These are phyloP conservation scores for Drosophila percnosoma DNA, from an alignment of 2,888 invertebrate species.

Conservation along the genomic window DNA sequence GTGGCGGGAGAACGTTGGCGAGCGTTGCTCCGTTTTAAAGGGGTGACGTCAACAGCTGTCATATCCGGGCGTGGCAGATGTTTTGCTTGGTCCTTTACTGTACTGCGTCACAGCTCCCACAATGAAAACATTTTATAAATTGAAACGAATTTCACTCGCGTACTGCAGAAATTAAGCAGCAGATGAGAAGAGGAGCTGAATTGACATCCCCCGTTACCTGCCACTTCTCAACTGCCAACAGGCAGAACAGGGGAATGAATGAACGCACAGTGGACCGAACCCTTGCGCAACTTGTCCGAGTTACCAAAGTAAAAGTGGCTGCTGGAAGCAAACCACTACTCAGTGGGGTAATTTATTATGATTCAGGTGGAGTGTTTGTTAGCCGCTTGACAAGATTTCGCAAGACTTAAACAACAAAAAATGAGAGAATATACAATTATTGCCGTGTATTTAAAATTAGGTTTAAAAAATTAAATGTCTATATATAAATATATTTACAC, in stretches of 20 bases:
- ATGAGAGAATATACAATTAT: background rate
- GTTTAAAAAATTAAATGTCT: background rate
- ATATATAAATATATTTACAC: too few relatives aligned
- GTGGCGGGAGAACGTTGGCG: background rate
- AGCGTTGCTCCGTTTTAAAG: background rate
- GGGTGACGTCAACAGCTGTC: conserved; percentile 67
- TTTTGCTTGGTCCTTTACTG: conserved; percentile 46
- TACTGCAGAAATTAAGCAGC: conserved; percentile 33
- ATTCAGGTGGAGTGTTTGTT: background rate
- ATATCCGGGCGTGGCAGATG: conserved; percentile 45
- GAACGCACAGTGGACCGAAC: conserved; percentile 5
- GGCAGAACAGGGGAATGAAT: background rate
- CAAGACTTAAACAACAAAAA: background rate
- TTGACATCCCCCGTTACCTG: conserved; percentile 7
- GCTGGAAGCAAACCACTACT: background rate
- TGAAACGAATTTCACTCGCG: conserved; percentile 64
- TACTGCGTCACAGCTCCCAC: conserved; percentile 44
- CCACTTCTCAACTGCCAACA: conserved; percentile 7
- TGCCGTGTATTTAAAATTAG: background rate
- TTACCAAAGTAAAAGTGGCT: conserved; percentile 6
- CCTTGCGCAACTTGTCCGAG: conserved; percentile 9
- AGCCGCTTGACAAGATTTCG: background rate
- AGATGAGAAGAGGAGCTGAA: conserved; percentile 4
- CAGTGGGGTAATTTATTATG: background rate
- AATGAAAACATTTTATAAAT: conserved; percentile 70